A percentile compares a stretch with the other conserved stretches of the same genome.
Conservation (phyloP, 2,888 invertebrate species). For the Aplocera efformata region DNA sequence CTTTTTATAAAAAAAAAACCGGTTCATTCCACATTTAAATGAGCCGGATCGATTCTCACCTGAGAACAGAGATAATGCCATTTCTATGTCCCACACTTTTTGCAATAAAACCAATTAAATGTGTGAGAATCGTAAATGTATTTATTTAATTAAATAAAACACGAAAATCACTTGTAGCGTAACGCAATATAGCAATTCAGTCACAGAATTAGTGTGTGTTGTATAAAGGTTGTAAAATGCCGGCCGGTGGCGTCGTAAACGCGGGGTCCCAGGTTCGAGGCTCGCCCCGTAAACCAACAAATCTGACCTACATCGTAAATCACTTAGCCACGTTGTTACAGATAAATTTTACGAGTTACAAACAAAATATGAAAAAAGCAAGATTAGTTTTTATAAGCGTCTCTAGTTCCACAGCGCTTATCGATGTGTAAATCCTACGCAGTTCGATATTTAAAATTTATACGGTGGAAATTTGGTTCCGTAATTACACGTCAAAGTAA, state of each 20-base stretch:
- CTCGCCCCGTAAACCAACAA: constrained; percentile 73
- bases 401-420: constrained; percentile 21
- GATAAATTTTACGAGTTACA: constrained; percentile 67
- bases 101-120: constrained; percentile 38
- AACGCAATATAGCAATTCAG: constrained; percentile 43
- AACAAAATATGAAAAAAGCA: constrained; percentile 27
- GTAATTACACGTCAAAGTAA: constrained; percentile 35
- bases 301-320: constrained; percentile 78
- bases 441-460: constrained; percentile 30
- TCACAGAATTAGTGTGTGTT: constrained; percentile 38
- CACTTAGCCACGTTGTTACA: constrained; percentile 75
- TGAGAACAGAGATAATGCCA: constrained; percentile 30
- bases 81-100: constrained; percentile 24
- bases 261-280: constrained; percentile 65
- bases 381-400: constrained; percentile 21
- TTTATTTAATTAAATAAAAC: constrained; percentile 36
- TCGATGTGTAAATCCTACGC: constrained; percentile 23
- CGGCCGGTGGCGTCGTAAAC: constrained; percentile 57
- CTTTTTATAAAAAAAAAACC: constrained; percentile 44
- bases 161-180: constrained; percentile 37
- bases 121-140: constrained; percentile 41
- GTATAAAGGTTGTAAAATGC: constrained; percentile 66
- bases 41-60: constrained; percentile 55
- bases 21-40: constrained; percentile 59
- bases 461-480: constrained; percentile 34